A percentile compares a stretch with the other conserved stretches of the same genome.
Evolutionary conservation across 2,888 invertebrate genomes (phyloP).

Genomic region (Lasioglossum malachurum): DNA sequence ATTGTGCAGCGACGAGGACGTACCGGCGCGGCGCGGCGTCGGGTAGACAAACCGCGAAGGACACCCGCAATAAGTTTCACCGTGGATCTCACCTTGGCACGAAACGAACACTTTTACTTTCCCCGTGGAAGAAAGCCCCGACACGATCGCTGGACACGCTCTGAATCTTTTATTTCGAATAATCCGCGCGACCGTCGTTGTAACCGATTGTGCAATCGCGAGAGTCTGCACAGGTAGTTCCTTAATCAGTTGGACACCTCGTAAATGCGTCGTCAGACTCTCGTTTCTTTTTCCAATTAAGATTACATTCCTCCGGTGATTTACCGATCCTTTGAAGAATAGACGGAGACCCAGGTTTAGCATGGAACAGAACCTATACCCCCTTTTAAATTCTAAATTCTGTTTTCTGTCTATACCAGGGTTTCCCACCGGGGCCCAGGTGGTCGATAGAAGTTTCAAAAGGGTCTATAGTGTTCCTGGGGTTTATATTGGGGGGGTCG

Average conservation of each 20-base stretch:
- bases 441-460: no score
- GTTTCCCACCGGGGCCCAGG: no score
- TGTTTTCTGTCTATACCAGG: no score
- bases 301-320: neutral
- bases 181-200: conserved; percentile 11
- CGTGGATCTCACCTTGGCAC: conserved; percentile 69
- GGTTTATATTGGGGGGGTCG: no score
- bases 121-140: conserved; percentile 68
- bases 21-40: no score
- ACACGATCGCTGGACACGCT: conserved; percentile 25
- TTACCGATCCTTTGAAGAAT: neutral
- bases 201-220: conserved; percentile 38
- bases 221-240: neutral
- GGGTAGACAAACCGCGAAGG: conserved; percentile 55
- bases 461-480: no score
- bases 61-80: conserved; percentile 63
- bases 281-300: neutral
- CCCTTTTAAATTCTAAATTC: no score
- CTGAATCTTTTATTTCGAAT: conserved; percentile 51
- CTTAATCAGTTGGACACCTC: neutral
- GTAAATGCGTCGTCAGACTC: neutral
- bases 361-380: no score
- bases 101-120: conserved; percentile 76
- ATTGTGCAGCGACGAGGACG: neutral
- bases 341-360: no score